These are phyloP conservation scores for Myotis yumanensis DNA, from an alignment of 2,113 vertebrate species.

Conservation along the genomic window DNA sequence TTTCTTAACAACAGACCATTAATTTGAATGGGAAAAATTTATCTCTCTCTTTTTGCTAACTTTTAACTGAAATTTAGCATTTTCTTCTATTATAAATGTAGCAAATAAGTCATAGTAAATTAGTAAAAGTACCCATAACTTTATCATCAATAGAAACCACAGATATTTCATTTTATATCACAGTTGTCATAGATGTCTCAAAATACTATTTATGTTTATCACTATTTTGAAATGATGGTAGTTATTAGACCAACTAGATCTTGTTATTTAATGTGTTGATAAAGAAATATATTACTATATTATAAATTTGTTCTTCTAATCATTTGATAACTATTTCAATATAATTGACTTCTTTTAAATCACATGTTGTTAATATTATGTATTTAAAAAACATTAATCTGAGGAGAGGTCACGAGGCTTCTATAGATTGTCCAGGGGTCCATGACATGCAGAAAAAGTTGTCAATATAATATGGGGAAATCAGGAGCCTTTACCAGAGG, in stretches of 20 bases:
- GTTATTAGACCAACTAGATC: background rate
- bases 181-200: background rate
- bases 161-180: background rate
- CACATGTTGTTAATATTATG: background rate
- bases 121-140: background rate
- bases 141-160: background rate
- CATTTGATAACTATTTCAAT: background rate
- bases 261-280: constrained; percentile 30
- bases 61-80: background rate
- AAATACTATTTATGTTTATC: background rate
- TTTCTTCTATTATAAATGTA: background rate
- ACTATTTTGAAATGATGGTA: constrained; percentile 19
- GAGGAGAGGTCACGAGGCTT: background rate
- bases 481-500: background rate
- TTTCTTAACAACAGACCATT: background rate
- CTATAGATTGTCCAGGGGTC: background rate
- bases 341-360: background rate
- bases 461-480: background rate
- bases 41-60: background rate
- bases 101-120: background rate
- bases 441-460: background rate
- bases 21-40: background rate
- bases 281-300: background rate
- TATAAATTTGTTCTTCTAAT: background rate
- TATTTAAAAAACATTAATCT: background rate